phyloP scores from a whole-genome alignment of 1,140 invertebrate species.

The Popillia japonica region DNA sequence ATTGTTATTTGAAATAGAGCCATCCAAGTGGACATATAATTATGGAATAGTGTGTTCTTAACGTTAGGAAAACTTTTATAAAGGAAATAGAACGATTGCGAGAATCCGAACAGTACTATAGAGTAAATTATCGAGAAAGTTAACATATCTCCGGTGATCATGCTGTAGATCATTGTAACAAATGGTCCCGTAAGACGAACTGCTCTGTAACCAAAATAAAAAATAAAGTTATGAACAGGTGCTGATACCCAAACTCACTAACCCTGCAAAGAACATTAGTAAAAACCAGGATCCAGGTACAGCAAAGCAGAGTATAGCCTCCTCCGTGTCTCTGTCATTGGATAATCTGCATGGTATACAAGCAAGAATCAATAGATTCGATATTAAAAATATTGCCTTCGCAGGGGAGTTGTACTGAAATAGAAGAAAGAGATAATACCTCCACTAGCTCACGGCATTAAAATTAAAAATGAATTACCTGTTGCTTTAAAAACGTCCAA shows the following conservation, averaged over 20 bases:
- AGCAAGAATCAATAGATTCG: conserved; percentile 90
- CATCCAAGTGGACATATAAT: conserved; percentile 94
- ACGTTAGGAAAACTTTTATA: conserved; percentile 91
- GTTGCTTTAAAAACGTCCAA: conserved; percentile 87
- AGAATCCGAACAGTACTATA: conserved; percentile 93
- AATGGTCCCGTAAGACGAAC: conserved; percentile 94
- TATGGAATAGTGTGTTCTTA: conserved; percentile 79
- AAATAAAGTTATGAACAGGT: too few species aligned
- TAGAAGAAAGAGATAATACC: conserved; percentile 21
- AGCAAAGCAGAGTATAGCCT: conserved; percentile 89
- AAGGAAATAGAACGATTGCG: conserved; percentile 96
- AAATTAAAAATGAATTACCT: conserved; percentile 69
- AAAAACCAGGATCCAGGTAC: conserved; percentile 96
- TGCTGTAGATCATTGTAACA: conserved; percentile 98
- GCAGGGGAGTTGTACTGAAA: conserved; percentile 89
- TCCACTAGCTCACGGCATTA: conserved; percentile 47
- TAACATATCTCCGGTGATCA: conserved; percentile 98
- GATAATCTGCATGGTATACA: conserved; percentile 90
- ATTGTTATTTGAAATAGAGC: conserved; percentile 97
- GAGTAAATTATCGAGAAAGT: conserved; percentile 96
- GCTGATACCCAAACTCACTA: too few species aligned
- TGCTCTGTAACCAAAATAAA: conserved; percentile 73
- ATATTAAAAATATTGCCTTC: conserved; percentile 92
- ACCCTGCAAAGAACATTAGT: conserved; percentile 99
- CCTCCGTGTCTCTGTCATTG: conserved; percentile 80